These are phyloP conservation scores for Zaprionus inermis DNA, from an alignment of 1,140 invertebrate genomes.

Conservation along the genomic window DNA sequence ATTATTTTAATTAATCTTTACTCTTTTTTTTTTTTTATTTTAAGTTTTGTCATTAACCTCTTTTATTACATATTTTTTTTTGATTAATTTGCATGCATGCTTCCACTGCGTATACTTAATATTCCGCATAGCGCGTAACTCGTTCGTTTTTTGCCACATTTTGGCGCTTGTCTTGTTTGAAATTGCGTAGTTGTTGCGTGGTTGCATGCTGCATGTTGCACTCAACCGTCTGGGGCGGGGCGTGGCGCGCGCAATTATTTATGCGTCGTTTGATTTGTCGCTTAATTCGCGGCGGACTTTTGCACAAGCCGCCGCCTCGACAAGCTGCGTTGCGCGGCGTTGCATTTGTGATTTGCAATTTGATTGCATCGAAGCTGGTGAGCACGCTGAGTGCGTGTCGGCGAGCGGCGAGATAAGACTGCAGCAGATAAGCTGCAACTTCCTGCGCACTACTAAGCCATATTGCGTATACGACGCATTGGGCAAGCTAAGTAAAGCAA, in stretches of 20 bases:
- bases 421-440: constrained; percentile 32
- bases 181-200: background rate
- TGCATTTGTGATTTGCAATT: constrained; percentile 38
- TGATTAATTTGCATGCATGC: too few relatives aligned
- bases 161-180: background rate
- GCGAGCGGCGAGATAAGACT: constrained; percentile 38
- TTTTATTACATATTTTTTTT: too few relatives aligned
- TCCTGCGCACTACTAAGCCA: constrained; percentile 16
- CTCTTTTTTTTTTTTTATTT: too few relatives aligned
- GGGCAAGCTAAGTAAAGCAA: constrained; percentile 20
- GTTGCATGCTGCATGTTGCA: background rate
- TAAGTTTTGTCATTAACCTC: too few relatives aligned
- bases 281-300: constrained; percentile 38
- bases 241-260: constrained; percentile 44
- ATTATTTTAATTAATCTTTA: too few relatives aligned
- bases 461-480: constrained; percentile 60
- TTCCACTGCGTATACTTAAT: background rate
- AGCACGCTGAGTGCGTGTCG: background rate
- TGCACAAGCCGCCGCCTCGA: constrained; percentile 53
- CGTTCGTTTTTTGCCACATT: background rate
- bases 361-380: constrained; percentile 19
- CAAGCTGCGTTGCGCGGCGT: constrained; percentile 15
- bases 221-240: too few relatives aligned
- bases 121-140: background rate
- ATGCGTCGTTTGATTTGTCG: constrained; percentile 61